Base-by-base conservation (phyloP, 2,888 invertebrate genomes). In the Plebejus anna region DNA sequence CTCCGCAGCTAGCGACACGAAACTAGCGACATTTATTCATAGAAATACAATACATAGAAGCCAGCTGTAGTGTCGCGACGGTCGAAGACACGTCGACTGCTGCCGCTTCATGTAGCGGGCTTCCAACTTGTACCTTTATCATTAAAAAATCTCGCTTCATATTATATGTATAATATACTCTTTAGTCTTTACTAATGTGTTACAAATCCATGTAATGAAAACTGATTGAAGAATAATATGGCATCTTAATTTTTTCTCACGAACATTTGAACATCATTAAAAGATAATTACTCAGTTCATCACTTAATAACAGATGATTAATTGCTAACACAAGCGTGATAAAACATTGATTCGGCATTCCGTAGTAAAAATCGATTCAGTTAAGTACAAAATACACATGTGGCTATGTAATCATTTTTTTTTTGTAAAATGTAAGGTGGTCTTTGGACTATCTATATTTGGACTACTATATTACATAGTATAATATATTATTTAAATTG, bases 271-370 rank as follows among this genome's bases (percentile, higher is more conserved):
- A 22, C 9, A 71, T 11, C n/a, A 42, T 71, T 38, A 70, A 42
- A 71, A 71, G 71, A 71, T 71, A 71, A 71, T 71, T 22, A 42
- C 38, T 42, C 38, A 71, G n/a, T 22, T 71, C 71, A 71, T 71
- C 71, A 71, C 71, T 71, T 71, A 42, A 42, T 42, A 38, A 71
- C 22, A 42, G 71, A 71, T 71, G 71, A 42, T 42, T 42, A 42
- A 71, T 71, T 71, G 42, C 42, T 38, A 71, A 42, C 42, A 42
- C 71, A 22, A 70, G 38, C 42, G 16, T 36, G 32, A 66, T 66
- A 66, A 36, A 36, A 66, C 32, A 16, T 32, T 66, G 66, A 66
- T 66, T 66, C 5, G 1, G 32, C 22, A 61, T 61, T 61, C 22
- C 28, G 28, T 61, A 61, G 28, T 61, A 9, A 66, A 22, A 32